These are phyloP conservation scores for Calameuta filiformis DNA, from an alignment of 2,888 invertebrate genomes.

Conservation along the genomic window DNA sequence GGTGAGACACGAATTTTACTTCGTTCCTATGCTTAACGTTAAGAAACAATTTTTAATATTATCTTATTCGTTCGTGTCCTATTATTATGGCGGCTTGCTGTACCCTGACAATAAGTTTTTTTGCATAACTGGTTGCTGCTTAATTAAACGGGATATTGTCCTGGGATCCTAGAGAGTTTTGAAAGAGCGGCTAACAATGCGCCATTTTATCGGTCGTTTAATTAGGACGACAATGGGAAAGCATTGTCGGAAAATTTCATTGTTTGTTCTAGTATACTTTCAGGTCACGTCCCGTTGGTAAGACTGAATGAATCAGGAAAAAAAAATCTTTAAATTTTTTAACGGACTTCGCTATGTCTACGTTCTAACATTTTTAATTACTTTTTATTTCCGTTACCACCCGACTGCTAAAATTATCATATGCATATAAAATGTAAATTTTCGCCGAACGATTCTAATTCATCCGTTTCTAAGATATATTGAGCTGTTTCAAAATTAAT, in stretches of 20 bases:
- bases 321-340: background rate
- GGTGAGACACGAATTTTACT: background rate
- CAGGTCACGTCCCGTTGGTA: background rate
- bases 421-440: too few relatives aligned
- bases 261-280: background rate
- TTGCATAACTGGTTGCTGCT: background rate
- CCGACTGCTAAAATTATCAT: background rate
- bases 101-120: background rate
- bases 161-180: background rate
- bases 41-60: background rate
- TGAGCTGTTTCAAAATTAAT: background rate
- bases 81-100: background rate
- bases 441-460: too few relatives aligned
- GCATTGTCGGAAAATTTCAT: background rate
- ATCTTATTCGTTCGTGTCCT: background rate
- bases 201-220: background rate
- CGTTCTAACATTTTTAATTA: background rate
- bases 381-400: background rate
- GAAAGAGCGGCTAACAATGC: background rate
- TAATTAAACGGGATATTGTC: background rate
- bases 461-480: background rate
- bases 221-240: background rate
- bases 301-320: background rate
- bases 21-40: background rate
- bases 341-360: background rate